Evolutionary conservation across 2,113 vertebrate genomes (phyloP), one percentile per base, ranked within the genome.

Genomic region (Accipiter cooperii): DNA sequence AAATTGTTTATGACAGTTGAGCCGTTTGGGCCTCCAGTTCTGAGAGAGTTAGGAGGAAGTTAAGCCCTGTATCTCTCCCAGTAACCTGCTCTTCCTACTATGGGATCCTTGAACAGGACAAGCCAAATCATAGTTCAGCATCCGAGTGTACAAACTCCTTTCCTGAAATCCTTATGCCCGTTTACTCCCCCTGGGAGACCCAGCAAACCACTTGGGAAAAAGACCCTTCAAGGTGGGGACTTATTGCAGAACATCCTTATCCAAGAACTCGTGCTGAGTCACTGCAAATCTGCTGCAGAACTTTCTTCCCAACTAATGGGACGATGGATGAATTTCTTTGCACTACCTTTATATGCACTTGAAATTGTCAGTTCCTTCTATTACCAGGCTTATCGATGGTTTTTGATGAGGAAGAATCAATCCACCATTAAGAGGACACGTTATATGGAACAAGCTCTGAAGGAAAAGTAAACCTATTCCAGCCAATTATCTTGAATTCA

Each of bases 241-340:
- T 20, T 38, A 8, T 2, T 44, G 42, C 36, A 38, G 42, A 14
- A 22, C 63, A n/a, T 4, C 42, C 31, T 19, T 24, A 8, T 7
- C 46, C 54, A 38, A 38, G 40, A 51, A 55, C 42, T 81, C 3
- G 0, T 2, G 1, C 8, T 1, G 1, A 29, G 36, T 12, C 33
- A 38, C 40, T 13, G 61, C 28, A 51, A 13, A 38, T 18, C 36
- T 25, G 13, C 63, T n/a, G 36, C 66, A 33, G 25, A 36, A 17
- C 74, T 44, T 58, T 16, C n/a, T 11, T 29, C 46, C 40, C 13
- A 6, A 29, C 10, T 29, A 19, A 26, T 1, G 7, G 55, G 9
- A 34, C 36, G 31, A 28, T 0, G 4, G 42, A 38, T 38, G 5
- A 34, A 44, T 65, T 89, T 46, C 58, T 66, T 47, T n/a, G 31